Evolutionary conservation across 2,113 vertebrate genomes (phyloP), one percentile per base, ranked within the genome.

Genomic region (Brachionichthys hirsutus): DNA sequence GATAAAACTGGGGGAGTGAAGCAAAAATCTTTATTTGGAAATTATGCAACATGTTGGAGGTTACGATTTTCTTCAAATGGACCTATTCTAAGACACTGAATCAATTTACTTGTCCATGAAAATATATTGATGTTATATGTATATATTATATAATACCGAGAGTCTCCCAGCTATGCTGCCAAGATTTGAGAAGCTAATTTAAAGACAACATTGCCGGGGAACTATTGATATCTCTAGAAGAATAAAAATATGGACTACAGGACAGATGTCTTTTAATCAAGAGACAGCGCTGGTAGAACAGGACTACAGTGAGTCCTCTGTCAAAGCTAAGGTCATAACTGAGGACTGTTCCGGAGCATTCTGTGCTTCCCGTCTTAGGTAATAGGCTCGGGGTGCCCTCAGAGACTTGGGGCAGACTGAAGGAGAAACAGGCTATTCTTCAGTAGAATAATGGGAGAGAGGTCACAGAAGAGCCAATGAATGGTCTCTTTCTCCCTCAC

Each of bases 251-350:
- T 56, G 50, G 66, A 69, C 76, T n/a, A n/a, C n/a, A n/a, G n/a
- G n/a, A n/a, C n/a, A n/a, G n/a, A n/a, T n/a, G n/a, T n/a, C 51
- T 66, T 58, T 40, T 61, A 66, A 74, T 56, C 60, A 50, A 62
- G 49, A 74, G 72, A 70, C 67, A 59, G 48, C 13, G 15, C 20
- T 20, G 16, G 53, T 35, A 44, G 6, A 54, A 54, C 16, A 66
- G 45, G 55, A 34, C 59, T 55, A 64, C 50, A 69, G 47, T 30
- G 17, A 64, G 53, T 12, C 16, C 60, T 71, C 17, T 40, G 54
- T 77, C 70, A 82, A 80, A 84, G 66, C 57, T 74, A 84, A 78
- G 70, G 78, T 84, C 82, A 79, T 44, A 70, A 58, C 72, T 77
- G 54, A 79, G 82, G 78, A 82, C 63, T 67, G 69, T 81, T 78